phyloP scores from a whole-genome alignment of 2,113 vertebrate genomes.

The Uria aalge region DNA sequence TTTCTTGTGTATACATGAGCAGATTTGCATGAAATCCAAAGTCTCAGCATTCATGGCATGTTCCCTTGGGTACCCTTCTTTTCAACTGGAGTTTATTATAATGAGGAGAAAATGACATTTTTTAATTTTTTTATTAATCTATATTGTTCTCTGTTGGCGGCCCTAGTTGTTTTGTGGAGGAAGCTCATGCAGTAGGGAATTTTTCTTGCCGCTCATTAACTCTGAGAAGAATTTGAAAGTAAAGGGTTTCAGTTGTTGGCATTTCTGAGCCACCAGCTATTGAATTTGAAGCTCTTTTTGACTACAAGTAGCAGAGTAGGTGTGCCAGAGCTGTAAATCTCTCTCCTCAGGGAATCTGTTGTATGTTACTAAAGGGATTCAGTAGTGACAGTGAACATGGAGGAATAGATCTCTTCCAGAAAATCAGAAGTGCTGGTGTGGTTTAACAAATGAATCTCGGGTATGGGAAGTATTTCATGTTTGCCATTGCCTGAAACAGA shows the following conservation, averaged over 20 bases:
- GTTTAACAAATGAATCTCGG: neutral
- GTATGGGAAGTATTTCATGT: neutral
- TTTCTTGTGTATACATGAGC: neutral
- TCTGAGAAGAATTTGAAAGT: neutral
- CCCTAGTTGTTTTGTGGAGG: neutral
- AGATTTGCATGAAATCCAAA: neutral
- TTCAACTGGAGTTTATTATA: neutral
- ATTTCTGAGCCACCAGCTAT: neutral
- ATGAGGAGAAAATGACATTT: neutral
- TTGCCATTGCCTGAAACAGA: neutral
- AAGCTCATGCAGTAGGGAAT: neutral
- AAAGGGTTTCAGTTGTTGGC: neutral
- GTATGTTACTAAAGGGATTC: neutral
- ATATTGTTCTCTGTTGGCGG: neutral
- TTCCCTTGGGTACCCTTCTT: neutral
- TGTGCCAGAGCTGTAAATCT: neutral
- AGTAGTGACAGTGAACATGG: neutral
- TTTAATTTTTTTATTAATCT: neutral
- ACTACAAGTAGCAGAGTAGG: neutral
- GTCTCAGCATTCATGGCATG: neutral
- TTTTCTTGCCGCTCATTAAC: neutral
- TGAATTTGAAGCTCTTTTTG: neutral
- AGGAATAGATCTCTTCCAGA: neutral
- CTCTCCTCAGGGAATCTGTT: neutral
- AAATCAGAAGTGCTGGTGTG: neutral